Evolutionary conservation across 2,113 vertebrate species (phyloP), one percentile per base, ranked within the genome.

Genomic region (Paedocypris sp.): DNA sequence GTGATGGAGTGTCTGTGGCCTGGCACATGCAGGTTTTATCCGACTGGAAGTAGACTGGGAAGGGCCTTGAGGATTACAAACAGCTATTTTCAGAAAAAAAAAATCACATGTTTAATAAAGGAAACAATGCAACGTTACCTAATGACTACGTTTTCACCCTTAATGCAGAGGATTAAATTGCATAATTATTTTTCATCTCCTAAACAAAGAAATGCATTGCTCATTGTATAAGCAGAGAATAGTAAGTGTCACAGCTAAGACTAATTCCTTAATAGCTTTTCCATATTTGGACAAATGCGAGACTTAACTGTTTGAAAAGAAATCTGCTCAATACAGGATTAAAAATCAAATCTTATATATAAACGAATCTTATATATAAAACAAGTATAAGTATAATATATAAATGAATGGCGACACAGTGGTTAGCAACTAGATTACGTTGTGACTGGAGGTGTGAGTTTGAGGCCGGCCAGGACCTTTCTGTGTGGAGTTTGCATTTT

Each of bases 61-160:
- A 64, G 64, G 69, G 28, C 60, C 29, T 5, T 16, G 26, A n/a
- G 51, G 66, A 68, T 72, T 68, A 68, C 6, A 23, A 36, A 19
- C 13, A n/a, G 18, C 26, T 38, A 29, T 58, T 65, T 61, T 65
- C 31, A 33, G 45, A 16, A 45, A 43, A 36, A 42, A 35, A 23
- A 43, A 41, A 35, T 72, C 62, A 68, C 70, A 72, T 72, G 70
- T 43, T 29, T 16, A 28, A 15, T 22, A 22, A 13, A 72, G 65
- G 50, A 72, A 62, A 62, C 50, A 62, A 51, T 57, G 22, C 28
- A 60, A 47, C 60, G 47, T 61, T 60, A 9, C 60, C 5, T 45
- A 51, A 48, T 38, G 33, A 31, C 35, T 33, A 32, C 15, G 16
- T 58, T 58, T 25, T 31, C 36, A 28, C 20, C 11, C 7, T 20